Evolutionary conservation across 2,888 invertebrate genomes (phyloP).

Genomic region (Hedya salicella): DNA sequence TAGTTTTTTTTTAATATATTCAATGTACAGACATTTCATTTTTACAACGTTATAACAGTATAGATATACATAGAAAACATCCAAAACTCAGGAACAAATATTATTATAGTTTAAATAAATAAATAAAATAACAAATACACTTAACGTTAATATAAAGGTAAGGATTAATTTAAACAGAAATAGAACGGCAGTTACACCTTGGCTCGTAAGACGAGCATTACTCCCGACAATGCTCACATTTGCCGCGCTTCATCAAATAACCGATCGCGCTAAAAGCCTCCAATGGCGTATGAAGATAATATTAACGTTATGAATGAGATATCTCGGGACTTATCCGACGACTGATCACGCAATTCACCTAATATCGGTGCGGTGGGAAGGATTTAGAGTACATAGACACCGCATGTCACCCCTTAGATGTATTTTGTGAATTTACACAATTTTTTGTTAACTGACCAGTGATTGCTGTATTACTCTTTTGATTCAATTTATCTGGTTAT

Average conservation of each 20-base stretch:
- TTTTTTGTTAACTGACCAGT: no score
- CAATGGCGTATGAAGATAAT: constrained; percentile 41
- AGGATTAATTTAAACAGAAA: constrained; percentile 2
- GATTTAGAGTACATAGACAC: neutral
- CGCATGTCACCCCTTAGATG: neutral
- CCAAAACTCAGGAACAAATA: no score
- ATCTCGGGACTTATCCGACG: constrained; percentile 21
- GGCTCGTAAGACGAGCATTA: neutral
- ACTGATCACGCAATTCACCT: constrained; percentile 28
- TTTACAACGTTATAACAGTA: no score
- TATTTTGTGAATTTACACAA: neutral
- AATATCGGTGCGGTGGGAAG: neutral
- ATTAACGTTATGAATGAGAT: constrained; percentile 15
- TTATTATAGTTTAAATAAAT: no score
- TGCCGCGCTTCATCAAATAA: constrained; percentile 22
- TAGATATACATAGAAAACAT: no score
- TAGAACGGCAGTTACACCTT: no score
- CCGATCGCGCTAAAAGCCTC: constrained; percentile 7
- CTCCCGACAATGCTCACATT: constrained; percentile 10
- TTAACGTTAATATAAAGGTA: no score
- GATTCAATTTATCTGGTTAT: no score
- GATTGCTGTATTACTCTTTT: no score
- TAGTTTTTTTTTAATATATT: no score
- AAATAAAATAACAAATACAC: no score
- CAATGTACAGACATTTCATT: no score